These are phyloP conservation scores for Caenorhabditis auriculariae DNA, from an alignment of 2,888 invertebrate genomes.

Conservation along the genomic window DNA sequence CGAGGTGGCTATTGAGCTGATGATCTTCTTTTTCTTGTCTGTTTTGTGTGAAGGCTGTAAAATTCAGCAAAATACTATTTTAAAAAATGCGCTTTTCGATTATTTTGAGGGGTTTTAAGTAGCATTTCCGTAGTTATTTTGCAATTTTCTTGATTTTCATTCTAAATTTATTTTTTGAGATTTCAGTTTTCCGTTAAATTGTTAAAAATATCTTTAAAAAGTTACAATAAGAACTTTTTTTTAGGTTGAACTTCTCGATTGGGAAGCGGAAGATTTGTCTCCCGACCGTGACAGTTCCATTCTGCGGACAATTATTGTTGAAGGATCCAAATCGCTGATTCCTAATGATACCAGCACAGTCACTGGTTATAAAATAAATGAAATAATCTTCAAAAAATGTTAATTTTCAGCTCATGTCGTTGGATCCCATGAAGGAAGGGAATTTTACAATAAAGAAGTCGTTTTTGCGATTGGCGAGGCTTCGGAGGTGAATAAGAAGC, in stretches of 20 bases:
- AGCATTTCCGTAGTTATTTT: not conserved
- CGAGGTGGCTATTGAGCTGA: slow-evolving; percentile 78
- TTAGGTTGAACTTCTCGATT: slow-evolving; percentile 44
- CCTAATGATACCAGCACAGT: slow-evolving; percentile 84
- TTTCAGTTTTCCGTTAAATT: not conserved
- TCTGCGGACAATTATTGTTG: slow-evolving; percentile 72
- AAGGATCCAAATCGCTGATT: slow-evolving; percentile 74
- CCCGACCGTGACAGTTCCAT: slow-evolving; percentile 82
- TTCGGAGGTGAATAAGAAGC: slow-evolving; percentile 71
- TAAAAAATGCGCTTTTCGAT: too few relatives aligned
- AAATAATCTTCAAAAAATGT: not conserved
- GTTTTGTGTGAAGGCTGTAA: not conserved
- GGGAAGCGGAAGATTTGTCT: slow-evolving; percentile 78
- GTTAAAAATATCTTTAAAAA: not conserved
- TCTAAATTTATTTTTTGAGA: not conserved
- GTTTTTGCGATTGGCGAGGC: slow-evolving; percentile 86
- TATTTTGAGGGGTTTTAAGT: too few relatives aligned
- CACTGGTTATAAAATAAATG: slow-evolving; percentile 71
- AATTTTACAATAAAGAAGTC: slow-evolving; percentile 81
- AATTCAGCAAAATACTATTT: too few relatives aligned
- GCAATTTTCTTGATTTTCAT: too few relatives aligned
- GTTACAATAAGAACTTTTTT: too few relatives aligned
- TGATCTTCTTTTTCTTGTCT: not conserved
- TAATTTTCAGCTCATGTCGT: slow-evolving; percentile 73
- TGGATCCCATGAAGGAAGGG: slow-evolving; percentile 72